Base-by-base conservation (phyloP, 2,113 vertebrate species). In the Oxygymnocypris stewartii region DNA sequence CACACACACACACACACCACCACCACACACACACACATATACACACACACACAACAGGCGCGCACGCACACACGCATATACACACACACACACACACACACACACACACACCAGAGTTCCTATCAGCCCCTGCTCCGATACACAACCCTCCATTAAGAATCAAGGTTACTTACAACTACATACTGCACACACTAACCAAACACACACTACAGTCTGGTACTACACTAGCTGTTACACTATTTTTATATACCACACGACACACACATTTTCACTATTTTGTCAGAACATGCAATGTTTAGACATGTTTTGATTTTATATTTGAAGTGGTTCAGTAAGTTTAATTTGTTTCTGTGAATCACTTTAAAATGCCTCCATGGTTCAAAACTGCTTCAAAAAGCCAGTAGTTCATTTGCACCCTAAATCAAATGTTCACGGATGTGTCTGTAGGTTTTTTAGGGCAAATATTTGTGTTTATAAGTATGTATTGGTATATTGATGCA, bases 11-110 rank as follows among this genome's bases (percentile, higher is more conserved):
- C n/a, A n/a, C n/a, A n/a, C n/a, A n/a, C n/a, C n/a, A n/a, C n/a
- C n/a, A n/a, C n/a, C n/a, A n/a, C n/a, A n/a, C n/a, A n/a, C n/a
- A 37, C 28, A 14, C 16, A 75, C 71, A 74, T 7, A 82, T 28
- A 83, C 61, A 83, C 59, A 82, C 9, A 82, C 20, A 74, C 23
- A 84, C n/a, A n/a, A n/a, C n/a, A n/a, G n/a, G n/a, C n/a, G n/a
- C n/a, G n/a, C n/a, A n/a, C n/a, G n/a, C 31, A 86, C 42, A 84
- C 59, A 83, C 10, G 84, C 63, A 83, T 2, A 31, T 1, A 31
- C 28, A 31, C 1, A 31, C 59, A 83, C 6, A 47, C 28, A 54
- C 16, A 76, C 14, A 25, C 28, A 77, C 40, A 77, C 31, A 69
- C n/a, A 42, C 37, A 42, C 18, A 20, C 23, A 77, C 74, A 76